Evolutionary conservation across 2,113 vertebrate genomes (phyloP).

Genomic region (Opisthocomus hoazin): DNA sequence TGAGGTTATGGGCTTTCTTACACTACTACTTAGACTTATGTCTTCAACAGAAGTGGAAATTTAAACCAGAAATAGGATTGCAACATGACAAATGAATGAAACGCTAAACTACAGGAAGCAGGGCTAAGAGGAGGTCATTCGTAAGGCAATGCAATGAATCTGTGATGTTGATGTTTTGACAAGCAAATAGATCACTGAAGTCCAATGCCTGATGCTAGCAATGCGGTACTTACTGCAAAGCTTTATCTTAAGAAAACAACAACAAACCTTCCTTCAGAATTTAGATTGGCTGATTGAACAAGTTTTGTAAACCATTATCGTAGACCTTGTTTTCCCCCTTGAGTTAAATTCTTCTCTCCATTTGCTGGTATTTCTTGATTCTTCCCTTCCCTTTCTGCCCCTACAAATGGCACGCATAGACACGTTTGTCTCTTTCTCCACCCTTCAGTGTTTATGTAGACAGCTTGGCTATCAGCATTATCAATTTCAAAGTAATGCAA

Average conservation of each 20-base stretch:
- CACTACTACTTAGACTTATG: background rate
- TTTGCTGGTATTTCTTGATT: background rate
- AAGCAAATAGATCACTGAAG: constrained; percentile 24
- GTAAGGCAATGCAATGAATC: constrained; percentile 23
- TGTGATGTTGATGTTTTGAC: constrained; percentile 31
- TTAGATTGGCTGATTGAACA: background rate
- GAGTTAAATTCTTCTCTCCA: background rate
- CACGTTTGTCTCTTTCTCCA: background rate
- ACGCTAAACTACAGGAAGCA: constrained; percentile 3
- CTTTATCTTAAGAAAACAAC: background rate
- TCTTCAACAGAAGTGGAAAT: constrained; percentile 48
- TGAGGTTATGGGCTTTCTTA: constrained; percentile 45
- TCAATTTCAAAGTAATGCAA: background rate
- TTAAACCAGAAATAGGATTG: constrained; percentile 51
- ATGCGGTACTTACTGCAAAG: background rate
- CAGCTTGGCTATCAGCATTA: background rate
- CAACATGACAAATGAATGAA: constrained; percentile 52
- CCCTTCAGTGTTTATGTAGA: background rate
- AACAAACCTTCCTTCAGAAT: background rate
- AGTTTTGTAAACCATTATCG: background rate
- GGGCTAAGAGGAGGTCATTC: constrained; percentile 37
- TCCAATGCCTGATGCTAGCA: background rate
- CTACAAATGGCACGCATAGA: background rate
- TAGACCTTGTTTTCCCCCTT: rapidly evolving
- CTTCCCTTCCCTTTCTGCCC: background rate